These are phyloP conservation scores for Thunnus albacares DNA, from an alignment of 2,797 vertebrate genomes.

Conservation along the genomic window DNA sequence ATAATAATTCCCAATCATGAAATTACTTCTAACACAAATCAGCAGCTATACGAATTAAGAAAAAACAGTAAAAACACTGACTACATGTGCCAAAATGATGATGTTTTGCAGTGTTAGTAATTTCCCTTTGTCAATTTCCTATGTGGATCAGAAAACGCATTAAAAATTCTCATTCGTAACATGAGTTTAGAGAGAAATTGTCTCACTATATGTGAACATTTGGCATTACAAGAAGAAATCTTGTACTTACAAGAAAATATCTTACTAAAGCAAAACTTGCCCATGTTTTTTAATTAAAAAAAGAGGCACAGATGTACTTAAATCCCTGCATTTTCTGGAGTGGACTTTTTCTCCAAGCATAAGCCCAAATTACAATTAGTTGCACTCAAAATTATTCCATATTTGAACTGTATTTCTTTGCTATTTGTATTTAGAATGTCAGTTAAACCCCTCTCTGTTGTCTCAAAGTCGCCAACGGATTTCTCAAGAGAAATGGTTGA, in stretches of 20 bases:
- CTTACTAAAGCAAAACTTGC: not conserved
- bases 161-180: not conserved
- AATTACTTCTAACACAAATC: not conserved
- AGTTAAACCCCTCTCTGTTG: not conserved
- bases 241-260: not conserved
- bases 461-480: not conserved
- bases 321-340: not conserved
- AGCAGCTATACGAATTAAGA: not conserved
- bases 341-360: not conserved
- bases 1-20: not conserved
- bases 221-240: not conserved
- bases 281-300: too few species aligned
- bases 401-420: not conserved
- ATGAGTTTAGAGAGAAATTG: not conserved
- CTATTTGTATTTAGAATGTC: not conserved
- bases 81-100: not conserved
- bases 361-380: not conserved
- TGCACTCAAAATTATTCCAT: not conserved
- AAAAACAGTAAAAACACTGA: not conserved
- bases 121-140: not conserved
- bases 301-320: too few species aligned
- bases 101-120: not conserved
- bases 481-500: not conserved
- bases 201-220: not conserved
- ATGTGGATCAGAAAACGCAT: not conserved